These are phyloP conservation scores for Xyrauchen texanus DNA, from an alignment of 2,113 vertebrate species.

Conservation along the genomic window DNA sequence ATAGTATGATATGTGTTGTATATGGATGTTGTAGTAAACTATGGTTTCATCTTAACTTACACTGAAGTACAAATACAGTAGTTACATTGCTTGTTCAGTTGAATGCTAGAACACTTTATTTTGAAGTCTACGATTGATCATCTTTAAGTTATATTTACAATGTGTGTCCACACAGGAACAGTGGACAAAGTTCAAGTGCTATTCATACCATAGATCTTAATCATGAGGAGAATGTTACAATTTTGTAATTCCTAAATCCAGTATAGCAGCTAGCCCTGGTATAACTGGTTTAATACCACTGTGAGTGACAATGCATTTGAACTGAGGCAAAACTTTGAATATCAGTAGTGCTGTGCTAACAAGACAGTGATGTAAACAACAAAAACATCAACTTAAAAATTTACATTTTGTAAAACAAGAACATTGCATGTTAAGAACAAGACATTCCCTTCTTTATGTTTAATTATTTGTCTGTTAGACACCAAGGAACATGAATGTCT, in stretches of 20 bases:
- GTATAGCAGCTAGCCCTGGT: conserved; percentile 39
- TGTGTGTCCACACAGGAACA: conserved; percentile 54
- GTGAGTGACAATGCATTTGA: conserved; percentile 52
- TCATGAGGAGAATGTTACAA: conserved; percentile 49
- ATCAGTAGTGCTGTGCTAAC: conserved; percentile 73
- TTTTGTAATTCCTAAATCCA: conserved; percentile 44
- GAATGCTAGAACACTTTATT: conserved; percentile 49
- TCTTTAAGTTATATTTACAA: conserved; percentile 65
- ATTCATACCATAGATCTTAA: conserved; percentile 44
- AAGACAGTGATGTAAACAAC: conserved; percentile 65
- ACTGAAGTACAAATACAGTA: conserved; percentile 67
- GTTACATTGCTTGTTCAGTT: conserved; percentile 62
- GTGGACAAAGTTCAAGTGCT: conserved; percentile 62
- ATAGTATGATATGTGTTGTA: conserved; percentile 9
- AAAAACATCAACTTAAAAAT: conserved; percentile 67
- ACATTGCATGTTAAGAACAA: conserved; percentile 13
- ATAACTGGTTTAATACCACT: conserved; percentile 45
- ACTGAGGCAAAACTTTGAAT: conserved; percentile 55
- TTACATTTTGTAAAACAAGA: conserved; percentile 55
- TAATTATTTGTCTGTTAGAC: conserved; percentile 5
- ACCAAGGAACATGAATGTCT: not conserved
- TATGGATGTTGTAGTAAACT: conserved; percentile 30
- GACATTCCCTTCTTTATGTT: conserved; percentile 44
- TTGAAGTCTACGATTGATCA: conserved; percentile 61
- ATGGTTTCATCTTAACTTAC: conserved; percentile 45